These are phyloP conservation scores for Luscinia luscinia DNA, from an alignment of 2,797 vertebrate species.

Conservation along the genomic window DNA sequence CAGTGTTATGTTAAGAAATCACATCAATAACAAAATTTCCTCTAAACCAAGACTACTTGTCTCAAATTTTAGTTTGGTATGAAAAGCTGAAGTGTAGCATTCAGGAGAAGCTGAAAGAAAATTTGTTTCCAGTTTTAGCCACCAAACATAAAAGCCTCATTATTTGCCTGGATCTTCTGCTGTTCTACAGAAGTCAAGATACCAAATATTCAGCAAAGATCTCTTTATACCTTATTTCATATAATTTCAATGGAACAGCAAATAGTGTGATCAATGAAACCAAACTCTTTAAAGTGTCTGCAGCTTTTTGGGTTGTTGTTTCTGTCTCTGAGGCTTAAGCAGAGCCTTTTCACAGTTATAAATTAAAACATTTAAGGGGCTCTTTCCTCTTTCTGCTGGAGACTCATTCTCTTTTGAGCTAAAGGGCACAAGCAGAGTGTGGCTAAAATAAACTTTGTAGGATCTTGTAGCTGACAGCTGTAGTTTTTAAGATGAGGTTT, in stretches of 20 bases:
- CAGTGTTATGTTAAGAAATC: background rate
- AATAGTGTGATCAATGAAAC: background rate
- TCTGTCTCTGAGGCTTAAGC: background rate
- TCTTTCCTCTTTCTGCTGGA: background rate
- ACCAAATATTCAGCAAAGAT: background rate
- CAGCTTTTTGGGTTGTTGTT: background rate
- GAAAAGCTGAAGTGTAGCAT: background rate
- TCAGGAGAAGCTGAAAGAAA: background rate
- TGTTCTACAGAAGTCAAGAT: background rate
- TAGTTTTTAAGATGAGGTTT: background rate
- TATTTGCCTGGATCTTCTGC: background rate
- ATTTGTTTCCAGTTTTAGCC: background rate
- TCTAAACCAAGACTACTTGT: background rate
- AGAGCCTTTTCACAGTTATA: background rate
- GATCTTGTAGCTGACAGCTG: background rate
- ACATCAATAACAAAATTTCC: background rate
- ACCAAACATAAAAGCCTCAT: background rate
- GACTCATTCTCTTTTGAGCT: background rate
- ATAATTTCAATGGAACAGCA: background rate
- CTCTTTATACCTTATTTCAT: background rate
- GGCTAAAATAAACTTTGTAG: background rate
- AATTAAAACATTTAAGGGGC: background rate
- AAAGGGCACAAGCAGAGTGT: background rate
- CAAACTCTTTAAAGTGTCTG: background rate
- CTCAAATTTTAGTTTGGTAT: background rate